Evolutionary conservation across 1,140 invertebrate genomes (phyloP).

Genomic region (Drosophila elegans): DNA sequence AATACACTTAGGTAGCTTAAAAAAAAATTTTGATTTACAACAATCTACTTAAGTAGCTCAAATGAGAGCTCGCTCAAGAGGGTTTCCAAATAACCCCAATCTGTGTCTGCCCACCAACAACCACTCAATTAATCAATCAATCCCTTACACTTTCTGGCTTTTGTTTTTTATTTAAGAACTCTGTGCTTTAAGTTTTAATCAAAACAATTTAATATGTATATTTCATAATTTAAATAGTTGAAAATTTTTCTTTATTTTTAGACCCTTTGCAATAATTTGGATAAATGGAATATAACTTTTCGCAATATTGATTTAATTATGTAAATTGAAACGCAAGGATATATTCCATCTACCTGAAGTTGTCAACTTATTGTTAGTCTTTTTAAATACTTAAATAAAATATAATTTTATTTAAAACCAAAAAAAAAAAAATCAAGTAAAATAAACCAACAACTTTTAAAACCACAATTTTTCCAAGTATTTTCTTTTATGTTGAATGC

Average conservation of each 20-base stretch:
- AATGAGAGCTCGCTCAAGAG: slow-evolving; percentile 16
- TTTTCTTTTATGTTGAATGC: slow-evolving; percentile 48
- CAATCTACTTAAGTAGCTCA: slow-evolving; percentile 25
- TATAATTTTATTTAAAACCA: slow-evolving; percentile 71
- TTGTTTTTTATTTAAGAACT: slow-evolving; percentile 32
- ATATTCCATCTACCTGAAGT: slow-evolving; percentile 39
- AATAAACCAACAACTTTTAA: slow-evolving; percentile 73
- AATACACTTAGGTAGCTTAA: slow-evolving; percentile 11
- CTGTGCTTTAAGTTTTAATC: slow-evolving; percentile 36
- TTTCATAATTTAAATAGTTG: slow-evolving; percentile 75
- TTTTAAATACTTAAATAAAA: slow-evolving; percentile 74
- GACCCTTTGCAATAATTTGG: slow-evolving; percentile 12
- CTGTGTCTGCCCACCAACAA: slow-evolving; percentile 23
- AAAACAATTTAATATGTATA: slow-evolving; percentile 51
- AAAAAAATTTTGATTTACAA: neutral
- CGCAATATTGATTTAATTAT: slow-evolving; percentile 32
- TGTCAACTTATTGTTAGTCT: slow-evolving; percentile 48
- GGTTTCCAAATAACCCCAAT: slow-evolving; percentile 4
- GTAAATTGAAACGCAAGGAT: slow-evolving; percentile 24
- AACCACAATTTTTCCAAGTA: slow-evolving; percentile 19
- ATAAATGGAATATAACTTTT: slow-evolving; percentile 25
- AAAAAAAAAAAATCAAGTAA: slow-evolving; percentile 43
- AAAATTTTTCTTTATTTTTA: slow-evolving; percentile 53
- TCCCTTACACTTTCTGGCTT: slow-evolving; percentile 1
- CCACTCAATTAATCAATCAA: slow-evolving; percentile 15